Conservation (phyloP, 2,888 invertebrate species). For the Melinaea marsaeus region DNA sequence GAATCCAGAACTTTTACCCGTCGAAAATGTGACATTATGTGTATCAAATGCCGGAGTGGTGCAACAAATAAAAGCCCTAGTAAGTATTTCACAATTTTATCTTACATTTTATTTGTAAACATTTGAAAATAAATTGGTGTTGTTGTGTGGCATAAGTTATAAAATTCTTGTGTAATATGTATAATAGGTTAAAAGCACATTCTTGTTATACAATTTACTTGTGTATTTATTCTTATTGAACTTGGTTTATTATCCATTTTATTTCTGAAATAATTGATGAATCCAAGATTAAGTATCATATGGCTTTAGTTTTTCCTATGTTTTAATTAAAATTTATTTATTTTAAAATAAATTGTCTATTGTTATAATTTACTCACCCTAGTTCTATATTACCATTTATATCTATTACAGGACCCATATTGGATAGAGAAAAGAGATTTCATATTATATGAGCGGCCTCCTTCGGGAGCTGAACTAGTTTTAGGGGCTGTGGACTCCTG, state of each 20-base stretch:
- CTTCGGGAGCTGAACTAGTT: slow-evolving; percentile 66
- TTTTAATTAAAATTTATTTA: no score
- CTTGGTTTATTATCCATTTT: no score
- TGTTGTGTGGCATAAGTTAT: not conserved
- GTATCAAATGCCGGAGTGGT: slow-evolving; percentile 74
- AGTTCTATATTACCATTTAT: not conserved
- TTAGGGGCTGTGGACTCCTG: slow-evolving; percentile 81
- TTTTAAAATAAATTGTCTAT: not conserved
- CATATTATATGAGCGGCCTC: slow-evolving; percentile 77
- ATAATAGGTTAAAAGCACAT: no score
- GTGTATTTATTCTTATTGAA: not conserved
- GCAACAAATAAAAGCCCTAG: slow-evolving; percentile 80
- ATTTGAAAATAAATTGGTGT: slow-evolving; percentile 10
- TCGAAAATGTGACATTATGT: slow-evolving; percentile 67
- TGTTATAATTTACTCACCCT: not conserved
- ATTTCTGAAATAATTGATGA: no score
- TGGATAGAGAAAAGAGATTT: slow-evolving; percentile 79
- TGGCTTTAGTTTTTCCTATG: no score
- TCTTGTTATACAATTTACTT: not conserved
- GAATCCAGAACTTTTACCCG: slow-evolving; percentile 79
- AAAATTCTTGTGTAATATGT: no score
- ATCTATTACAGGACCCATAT: slow-evolving; percentile 66
- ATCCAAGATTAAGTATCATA: no score
- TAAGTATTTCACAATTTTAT: slow-evolving; percentile 48
- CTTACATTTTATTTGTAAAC: not conserved